These are phyloP conservation scores for Sander lucioperca DNA, from an alignment of 2,113 vertebrate genomes.

Conservation along the genomic window DNA sequence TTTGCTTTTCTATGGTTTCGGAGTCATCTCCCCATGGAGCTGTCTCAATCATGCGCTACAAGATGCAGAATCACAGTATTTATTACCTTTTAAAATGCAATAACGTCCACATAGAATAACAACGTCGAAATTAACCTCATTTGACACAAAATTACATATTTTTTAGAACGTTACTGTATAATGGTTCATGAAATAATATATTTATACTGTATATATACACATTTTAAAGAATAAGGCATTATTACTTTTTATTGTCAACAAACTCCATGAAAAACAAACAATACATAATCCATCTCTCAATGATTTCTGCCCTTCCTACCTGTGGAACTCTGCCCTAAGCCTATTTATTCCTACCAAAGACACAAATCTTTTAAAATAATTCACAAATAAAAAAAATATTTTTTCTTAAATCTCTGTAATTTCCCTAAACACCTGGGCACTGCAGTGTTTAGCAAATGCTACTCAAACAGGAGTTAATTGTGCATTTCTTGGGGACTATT, in stretches of 20 bases:
- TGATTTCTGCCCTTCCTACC: neutral
- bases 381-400: neutral
- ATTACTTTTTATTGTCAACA: neutral
- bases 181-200: neutral
- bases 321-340: neutral
- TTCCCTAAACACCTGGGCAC: neutral
- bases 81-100: neutral
- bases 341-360: neutral
- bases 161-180: neutral
- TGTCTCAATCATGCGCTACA: conserved; percentile 90
- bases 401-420: neutral
- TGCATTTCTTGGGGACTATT: neutral
- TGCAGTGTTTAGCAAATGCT: neutral
- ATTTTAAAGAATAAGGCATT: neutral
- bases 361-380: neutral
- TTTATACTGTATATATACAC: neutral
- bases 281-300: neutral
- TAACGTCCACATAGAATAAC: neutral
- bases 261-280: too few species aligned
- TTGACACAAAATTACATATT: neutral
- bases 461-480: neutral
- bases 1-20: conserved; percentile 89
- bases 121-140: neutral
- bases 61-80: conserved; percentile 26
- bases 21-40: conserved; percentile 91